These are phyloP conservation scores for Microhierax caerulescens DNA, from an alignment of 2,797 vertebrate genomes.

Conservation along the genomic window DNA sequence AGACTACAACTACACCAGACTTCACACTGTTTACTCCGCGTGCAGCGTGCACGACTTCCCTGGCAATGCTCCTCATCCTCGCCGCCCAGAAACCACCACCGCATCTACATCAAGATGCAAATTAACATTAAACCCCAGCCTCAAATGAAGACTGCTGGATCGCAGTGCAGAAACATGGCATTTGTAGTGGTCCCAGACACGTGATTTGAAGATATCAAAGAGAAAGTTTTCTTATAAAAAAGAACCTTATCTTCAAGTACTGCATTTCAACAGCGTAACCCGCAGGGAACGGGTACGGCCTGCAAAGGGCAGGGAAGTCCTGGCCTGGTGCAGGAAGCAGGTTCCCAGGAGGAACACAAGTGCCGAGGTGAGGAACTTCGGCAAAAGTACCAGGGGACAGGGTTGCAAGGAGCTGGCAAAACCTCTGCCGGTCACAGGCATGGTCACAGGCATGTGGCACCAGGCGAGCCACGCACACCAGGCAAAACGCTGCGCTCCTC, in stretches of 20 bases:
- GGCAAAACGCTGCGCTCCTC: background rate
- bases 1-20: background rate
- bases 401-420: background rate
- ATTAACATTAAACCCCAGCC: background rate
- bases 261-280: background rate
- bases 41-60: rapidly evolving
- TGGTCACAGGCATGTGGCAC: background rate
- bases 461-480: background rate
- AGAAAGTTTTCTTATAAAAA: background rate
- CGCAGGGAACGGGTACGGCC: background rate
- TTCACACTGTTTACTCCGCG: background rate
- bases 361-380: background rate
- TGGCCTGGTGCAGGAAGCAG: background rate
- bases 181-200: background rate
- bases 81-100: background rate
- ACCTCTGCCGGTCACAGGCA: background rate
- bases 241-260: background rate
- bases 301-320: constrained; percentile 17
- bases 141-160: background rate
- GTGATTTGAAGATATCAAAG: background rate
- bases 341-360: background rate
- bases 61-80: background rate
- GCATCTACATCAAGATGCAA: background rate
- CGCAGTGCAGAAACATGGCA: background rate
- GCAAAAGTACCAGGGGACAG: background rate